Percentiles rank a stretch among this genome's conserved stretches.
These are phyloP conservation scores for Ursus arctos DNA, from an alignment of 2,113 vertebrate genomes.

Conservation along the genomic window DNA sequence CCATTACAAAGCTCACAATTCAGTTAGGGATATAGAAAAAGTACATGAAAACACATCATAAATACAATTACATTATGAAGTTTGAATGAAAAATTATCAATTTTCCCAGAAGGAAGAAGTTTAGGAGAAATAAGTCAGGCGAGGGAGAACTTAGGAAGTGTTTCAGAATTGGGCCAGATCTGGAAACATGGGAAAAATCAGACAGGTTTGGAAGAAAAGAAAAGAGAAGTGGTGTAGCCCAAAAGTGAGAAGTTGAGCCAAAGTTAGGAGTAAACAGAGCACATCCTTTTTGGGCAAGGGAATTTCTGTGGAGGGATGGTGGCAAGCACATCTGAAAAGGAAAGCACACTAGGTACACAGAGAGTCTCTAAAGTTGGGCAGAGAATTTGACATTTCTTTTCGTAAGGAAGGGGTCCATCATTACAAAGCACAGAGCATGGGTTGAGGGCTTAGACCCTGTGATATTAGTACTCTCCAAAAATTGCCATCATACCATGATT, in stretches of 20 bases:
- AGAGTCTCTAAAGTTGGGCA: neutral
- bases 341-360: neutral
- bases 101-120: neutral
- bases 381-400: neutral
- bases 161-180: neutral
- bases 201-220: neutral
- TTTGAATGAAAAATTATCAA: neutral
- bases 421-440: neutral
- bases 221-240: fast-evolving
- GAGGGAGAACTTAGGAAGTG: neutral
- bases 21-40: neutral
- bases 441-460: neutral
- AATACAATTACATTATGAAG: neutral
- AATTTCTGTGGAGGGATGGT: neutral
- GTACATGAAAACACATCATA: neutral
- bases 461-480: neutral
- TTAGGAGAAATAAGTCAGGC: neutral
- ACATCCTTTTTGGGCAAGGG: neutral
- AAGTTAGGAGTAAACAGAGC: neutral
- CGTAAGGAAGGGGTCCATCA: neutral
- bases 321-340: neutral
- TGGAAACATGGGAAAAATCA: neutral
- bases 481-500: neutral
- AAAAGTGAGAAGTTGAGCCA: neutral
- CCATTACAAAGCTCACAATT: neutral